These are phyloP conservation scores for Augiades crinisus DNA, from an alignment of 2,888 invertebrate genomes.

Conservation along the genomic window DNA sequence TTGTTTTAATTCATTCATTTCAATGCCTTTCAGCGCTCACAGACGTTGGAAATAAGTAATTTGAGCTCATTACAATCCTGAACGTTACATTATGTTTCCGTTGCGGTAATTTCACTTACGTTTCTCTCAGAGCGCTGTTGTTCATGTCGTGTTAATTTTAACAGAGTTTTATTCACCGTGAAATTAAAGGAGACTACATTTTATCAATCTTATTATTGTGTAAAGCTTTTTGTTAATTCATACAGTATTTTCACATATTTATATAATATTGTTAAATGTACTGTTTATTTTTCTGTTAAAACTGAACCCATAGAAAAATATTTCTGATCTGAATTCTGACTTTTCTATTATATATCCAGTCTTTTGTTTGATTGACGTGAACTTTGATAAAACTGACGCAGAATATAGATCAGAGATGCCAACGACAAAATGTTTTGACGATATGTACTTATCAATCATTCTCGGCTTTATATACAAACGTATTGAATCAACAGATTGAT, in stretches of 20 bases:
- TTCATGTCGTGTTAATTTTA: too few relatives aligned
- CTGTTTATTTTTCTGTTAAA: not conserved
- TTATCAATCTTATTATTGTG: too few relatives aligned
- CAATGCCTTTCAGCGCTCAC: not conserved
- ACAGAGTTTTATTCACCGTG: not conserved
- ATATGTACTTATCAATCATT: conserved; percentile 15
- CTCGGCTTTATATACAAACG: not conserved
- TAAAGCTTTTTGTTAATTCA: too few relatives aligned
- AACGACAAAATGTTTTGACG: conserved; percentile 14
- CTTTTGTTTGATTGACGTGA: conserved; percentile 19
- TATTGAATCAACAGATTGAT: too few relatives aligned
- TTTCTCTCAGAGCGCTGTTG: too few relatives aligned
- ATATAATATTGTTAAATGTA: too few relatives aligned
- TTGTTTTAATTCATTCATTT: conserved; percentile 13
- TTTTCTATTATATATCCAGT: conserved; percentile 17
- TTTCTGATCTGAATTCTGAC: conserved; percentile 6
- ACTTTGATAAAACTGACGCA: conserved; percentile 18
- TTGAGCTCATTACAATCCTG: not conserved
- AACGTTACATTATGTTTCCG: not conserved
- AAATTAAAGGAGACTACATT: too few relatives aligned
- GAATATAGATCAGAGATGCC: conserved; percentile 10
- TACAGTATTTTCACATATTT: too few relatives aligned
- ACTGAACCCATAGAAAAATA: not conserved
- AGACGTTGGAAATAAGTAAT: not conserved
- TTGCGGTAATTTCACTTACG: not conserved